Base-by-base conservation (phyloP, 2,888 invertebrate species). In the Actias luna region DNA sequence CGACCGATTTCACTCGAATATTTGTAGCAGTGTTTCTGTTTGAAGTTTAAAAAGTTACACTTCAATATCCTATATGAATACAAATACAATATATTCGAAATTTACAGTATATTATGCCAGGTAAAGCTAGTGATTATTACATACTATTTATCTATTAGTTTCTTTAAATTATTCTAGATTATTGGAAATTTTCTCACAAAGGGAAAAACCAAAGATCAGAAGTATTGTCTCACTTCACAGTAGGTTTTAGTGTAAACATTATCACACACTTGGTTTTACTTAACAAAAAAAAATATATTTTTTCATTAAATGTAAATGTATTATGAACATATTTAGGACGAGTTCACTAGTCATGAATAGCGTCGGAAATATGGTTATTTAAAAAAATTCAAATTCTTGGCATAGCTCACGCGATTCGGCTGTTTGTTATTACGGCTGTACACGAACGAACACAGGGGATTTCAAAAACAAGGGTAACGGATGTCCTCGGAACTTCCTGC, bases 401-500 rank as follows among this genome's bases (percentile, higher is more conserved):
- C 42, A 65, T 71, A 67, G 62, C 63, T 75, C 85, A 85, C 86
- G 85, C 85, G 64, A 87, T 80, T 66, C 71, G 69, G 70, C 71
- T 82, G 82, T 85, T 84, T 82, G 77, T 80, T 79, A 80, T 68
- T 68, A 71, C 46, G 50, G 59, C 36, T 46, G 59, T 69, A 67
- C 69, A 68, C 65, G 57, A 58, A 42, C 33, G 35, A 79, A 75
- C 81, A 78, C 80, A 74, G 67, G 80, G 84, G 83, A 83, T 74
- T 78, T 77, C 76, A 74, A 79, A 78, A 81, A 84, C 80, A 80
- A 83, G 69, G 65, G 74, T 69, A 70, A 70, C 73, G 71, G 64
- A 73, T 75, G 81, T 77, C 83, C 82, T 81, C 76, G 78, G 69
- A 80, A 83, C 80, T 85, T 83, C 80, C 82, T 78, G 76, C 77